Percentiles rank a stretch among this genome's conserved stretches.
Evolutionary conservation across 2,113 vertebrate species (phyloP).

Genomic region (Cacatua alba): DNA sequence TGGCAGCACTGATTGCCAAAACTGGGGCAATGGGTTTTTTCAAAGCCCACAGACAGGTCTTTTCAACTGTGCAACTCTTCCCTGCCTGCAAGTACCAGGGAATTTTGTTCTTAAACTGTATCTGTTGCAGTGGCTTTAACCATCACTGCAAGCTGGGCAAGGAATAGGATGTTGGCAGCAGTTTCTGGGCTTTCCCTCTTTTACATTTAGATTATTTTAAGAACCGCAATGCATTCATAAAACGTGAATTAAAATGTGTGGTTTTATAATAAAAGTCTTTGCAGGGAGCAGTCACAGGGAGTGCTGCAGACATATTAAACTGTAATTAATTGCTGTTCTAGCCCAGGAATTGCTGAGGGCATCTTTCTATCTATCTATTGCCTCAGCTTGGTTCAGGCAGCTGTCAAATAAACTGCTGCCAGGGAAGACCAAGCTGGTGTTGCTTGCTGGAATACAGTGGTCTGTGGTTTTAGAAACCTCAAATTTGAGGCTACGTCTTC

Average conservation of each 20-base stretch:
- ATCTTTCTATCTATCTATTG: not conserved
- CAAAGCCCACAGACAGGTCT: not conserved
- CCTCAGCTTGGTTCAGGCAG: not conserved
- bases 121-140: not conserved
- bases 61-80: not conserved
- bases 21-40: not conserved
- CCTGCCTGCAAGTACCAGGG: not conserved
- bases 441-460: not conserved
- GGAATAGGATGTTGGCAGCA: not conserved
- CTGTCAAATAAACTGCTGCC: not conserved
- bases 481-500: not conserved
- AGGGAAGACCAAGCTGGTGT: not conserved
- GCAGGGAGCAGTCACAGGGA: not conserved
- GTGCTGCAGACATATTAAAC: not conserved
- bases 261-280: conserved; percentile 9
- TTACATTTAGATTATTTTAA: conserved; percentile 20
- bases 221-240: not conserved
- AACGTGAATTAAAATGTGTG: not conserved
- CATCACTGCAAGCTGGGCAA: not conserved
- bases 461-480: not conserved
- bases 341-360: not conserved
- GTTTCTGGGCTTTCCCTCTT: not conserved
- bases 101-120: not conserved
- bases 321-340: conserved; percentile 16
- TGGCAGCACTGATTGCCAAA: not conserved